These are phyloP conservation scores for Syndactyla subalaris DNA, from an alignment of 2,797 vertebrate genomes.

Conservation along the genomic window DNA sequence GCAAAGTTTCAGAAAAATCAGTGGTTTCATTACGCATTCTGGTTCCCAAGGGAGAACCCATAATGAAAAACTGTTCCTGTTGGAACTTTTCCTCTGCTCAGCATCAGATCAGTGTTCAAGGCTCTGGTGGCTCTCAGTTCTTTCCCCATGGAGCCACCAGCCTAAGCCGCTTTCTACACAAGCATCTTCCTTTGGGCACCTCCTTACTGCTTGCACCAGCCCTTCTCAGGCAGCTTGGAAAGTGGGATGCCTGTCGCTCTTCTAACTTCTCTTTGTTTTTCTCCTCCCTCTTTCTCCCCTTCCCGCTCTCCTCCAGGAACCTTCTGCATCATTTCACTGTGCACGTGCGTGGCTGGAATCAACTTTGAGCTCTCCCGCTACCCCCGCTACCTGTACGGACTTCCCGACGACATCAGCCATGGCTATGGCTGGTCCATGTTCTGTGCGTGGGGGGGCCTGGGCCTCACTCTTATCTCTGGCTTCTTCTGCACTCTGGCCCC, in stretches of 20 bases:
- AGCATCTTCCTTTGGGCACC: not conserved
- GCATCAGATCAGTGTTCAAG: not conserved
- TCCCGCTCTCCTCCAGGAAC: constrained; percentile 80
- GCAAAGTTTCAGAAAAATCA: constrained; percentile 14
- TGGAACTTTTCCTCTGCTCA: not conserved
- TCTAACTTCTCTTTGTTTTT: constrained; percentile 60
- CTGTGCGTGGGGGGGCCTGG: constrained; percentile 97
- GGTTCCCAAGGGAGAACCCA: not conserved
- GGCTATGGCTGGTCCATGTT: constrained; percentile 99
- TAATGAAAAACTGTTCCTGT: not conserved
- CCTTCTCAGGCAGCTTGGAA: not conserved
- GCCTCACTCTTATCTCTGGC: constrained; percentile 96
- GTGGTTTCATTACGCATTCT: not conserved
- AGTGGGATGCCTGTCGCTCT: not conserved
- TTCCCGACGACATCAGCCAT: constrained; percentile 96
- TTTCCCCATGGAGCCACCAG: not conserved
- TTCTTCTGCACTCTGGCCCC: constrained; percentile 99
- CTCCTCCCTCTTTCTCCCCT: constrained; percentile 3
- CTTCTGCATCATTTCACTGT: constrained; percentile 99
- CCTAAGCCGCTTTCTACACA: not conserved
- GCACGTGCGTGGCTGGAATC: constrained; percentile 98
- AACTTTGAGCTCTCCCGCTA: constrained; percentile 99
- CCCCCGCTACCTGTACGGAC: constrained; percentile 93
- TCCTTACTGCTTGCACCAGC: not conserved
- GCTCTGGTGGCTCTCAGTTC: not conserved